Evolutionary conservation across 2,888 invertebrate genomes (phyloP), one percentile per base, ranked within the genome.

Genomic region (Hoplodrina ambigua): DNA sequence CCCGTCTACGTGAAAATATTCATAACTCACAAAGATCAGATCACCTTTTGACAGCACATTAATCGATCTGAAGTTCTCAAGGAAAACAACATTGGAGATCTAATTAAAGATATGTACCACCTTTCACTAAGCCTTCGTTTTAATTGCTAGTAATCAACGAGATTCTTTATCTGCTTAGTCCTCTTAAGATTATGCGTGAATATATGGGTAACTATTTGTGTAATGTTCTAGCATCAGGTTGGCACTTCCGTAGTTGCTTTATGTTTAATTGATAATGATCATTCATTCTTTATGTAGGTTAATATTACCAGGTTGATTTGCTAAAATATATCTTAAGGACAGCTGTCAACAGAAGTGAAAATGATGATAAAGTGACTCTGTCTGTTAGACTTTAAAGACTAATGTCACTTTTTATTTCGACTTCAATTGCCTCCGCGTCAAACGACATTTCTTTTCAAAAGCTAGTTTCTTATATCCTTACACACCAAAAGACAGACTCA

Each of bases 21-120:
- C 67, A 80, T 84, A 83, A 79, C 60, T 80, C 74, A 72, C 72
- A 50, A 41, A 54, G 72, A 86, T 80, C 78, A 74, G 78, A 83
- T 85, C 71, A 55, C 65, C 33, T 65, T 76, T 75, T 69, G 80
- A 82, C 79, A 75, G 67, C 53, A 77, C 69, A 85, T 84, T 81
- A 80, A 82, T 81, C 69, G 69, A 52, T 75, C 72, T 78, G 84
- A 84, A 85, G 87, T 70, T 81, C 61, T 77, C 87, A 86, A 89
- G 89, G 88, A 89, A 89, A 88, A 87, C 87, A 81, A 82, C 82
- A 73, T 83, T 68, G 69, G 76, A 86, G 89, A 87, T 89, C 85
- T 87, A 86, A 89, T 89, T 88, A 86, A 72, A 85, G 89, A 89
- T 89, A 85, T 65, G 70, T 61, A 75, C 72, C 69, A 78, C 89